Evolutionary conservation across 2,797 vertebrate species (phyloP).

Genomic region (Mus minutoides): DNA sequence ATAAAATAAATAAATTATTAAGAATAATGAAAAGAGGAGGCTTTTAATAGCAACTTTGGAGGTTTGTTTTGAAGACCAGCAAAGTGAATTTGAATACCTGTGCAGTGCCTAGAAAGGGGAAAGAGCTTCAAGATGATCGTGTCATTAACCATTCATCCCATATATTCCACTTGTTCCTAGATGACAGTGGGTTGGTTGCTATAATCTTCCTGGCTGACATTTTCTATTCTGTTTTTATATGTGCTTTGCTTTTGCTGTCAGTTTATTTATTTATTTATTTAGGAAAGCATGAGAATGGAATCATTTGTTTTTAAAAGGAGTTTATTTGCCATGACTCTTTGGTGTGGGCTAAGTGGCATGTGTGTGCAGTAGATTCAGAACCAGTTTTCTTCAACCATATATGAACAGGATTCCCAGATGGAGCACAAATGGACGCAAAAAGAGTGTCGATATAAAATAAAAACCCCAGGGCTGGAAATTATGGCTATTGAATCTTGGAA

Average conservation of each 20-base stretch:
- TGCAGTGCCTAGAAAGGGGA: not conserved
- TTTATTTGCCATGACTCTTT: not conserved
- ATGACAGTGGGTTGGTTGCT: not conserved
- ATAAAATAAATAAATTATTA: not conserved
- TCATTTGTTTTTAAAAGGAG: not conserved
- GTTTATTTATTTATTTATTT: not conserved
- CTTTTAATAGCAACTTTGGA: not conserved
- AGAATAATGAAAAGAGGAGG: not conserved
- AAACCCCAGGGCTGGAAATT: constrained; percentile 5
- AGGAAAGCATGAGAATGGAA: not conserved
- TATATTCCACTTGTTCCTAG: not conserved
- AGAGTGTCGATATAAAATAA: not conserved
- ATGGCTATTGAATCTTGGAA: not conserved
- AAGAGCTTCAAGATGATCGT: not conserved
- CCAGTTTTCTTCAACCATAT: not conserved
- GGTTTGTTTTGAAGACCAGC: not conserved
- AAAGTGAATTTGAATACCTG: not conserved
- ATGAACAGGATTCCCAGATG: constrained; percentile 10
- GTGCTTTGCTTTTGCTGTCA: constrained; percentile 25
- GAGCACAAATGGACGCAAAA: not conserved
- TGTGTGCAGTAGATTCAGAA: not conserved
- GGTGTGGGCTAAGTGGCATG: not conserved
- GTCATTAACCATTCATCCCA: not conserved
- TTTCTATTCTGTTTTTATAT: constrained; percentile 37
- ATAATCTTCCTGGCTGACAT: not conserved